Conservation (phyloP, 1,140 invertebrate genomes). For the Drosophila bocqueti region DNA sequence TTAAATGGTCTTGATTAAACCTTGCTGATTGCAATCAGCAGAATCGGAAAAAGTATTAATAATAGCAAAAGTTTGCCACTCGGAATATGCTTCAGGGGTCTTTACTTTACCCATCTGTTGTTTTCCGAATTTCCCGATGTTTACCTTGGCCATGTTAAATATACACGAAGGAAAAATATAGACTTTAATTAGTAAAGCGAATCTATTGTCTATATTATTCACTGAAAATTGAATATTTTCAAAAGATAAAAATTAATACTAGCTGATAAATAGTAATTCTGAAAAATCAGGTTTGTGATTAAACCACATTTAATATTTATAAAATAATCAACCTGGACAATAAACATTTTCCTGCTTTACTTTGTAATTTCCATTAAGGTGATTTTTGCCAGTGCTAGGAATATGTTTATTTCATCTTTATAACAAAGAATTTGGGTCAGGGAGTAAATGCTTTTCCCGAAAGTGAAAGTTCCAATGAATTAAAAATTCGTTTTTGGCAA, state of each 20-base stretch:
- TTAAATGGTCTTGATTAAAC: conserved; percentile 72
- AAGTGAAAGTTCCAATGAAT: conserved; percentile 29
- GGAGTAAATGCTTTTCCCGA: conserved; percentile 31
- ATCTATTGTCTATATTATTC: neutral
- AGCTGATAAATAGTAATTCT: neutral
- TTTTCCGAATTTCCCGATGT: conserved; percentile 1
- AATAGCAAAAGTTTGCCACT: conserved; percentile 17
- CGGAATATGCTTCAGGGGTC: neutral
- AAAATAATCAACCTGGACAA: neutral
- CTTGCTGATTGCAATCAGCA: conserved; percentile 39
- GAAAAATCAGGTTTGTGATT: too few species aligned
- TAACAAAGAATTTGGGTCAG: conserved; percentile 11
- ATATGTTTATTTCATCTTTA: conserved; percentile 4
- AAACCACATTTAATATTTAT: too few species aligned
- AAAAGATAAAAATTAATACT: neutral
- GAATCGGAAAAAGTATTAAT: conserved; percentile 18
- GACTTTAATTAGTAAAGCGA: neutral
- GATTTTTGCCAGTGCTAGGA: neutral
- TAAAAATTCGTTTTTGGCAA: conserved; percentile 28
- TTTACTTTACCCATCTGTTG: conserved; percentile 23
- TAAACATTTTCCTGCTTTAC: neutral
- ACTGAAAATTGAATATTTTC: neutral
- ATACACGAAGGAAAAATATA: neutral
- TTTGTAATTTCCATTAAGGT: neutral
- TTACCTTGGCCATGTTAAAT: neutral